Conservation (phyloP, 37 sponge, comb jelly and placozoan species). For the Amphimedon queenslandica region DNA sequence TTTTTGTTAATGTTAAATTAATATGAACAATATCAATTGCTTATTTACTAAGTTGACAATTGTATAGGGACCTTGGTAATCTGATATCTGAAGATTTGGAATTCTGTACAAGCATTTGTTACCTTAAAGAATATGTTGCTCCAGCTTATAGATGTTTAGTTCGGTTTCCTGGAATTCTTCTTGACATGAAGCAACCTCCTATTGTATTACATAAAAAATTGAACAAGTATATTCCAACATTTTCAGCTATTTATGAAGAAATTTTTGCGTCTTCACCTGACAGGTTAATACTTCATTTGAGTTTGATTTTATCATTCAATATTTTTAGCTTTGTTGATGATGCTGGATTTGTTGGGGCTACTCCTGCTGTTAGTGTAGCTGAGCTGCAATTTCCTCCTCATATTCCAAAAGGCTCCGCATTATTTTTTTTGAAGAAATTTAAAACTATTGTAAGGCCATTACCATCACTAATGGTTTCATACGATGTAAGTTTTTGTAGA, state of each 20-base stretch:
- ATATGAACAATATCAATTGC: no score
- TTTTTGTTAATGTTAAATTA: no score
- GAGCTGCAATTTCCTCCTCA: conserved; percentile 31
- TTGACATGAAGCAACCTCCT: conserved; percentile 63
- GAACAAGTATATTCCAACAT: conserved; percentile 51
- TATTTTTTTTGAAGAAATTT: conserved; percentile 26
- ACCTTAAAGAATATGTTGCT: neutral
- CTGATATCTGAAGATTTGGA: conserved; percentile 14
- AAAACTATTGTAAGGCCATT: conserved; percentile 33
- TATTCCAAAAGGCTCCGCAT: conserved; percentile 42
- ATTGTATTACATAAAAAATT: conserved; percentile 54
- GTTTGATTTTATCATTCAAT: neutral
- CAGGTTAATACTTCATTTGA: neutral
- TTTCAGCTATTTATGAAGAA: conserved; percentile 56
- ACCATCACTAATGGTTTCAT: conserved; percentile 52
- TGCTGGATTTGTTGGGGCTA: neutral
- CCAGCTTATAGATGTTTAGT: conserved; percentile 51
- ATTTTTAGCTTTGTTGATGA: neutral
- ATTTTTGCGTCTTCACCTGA: conserved; percentile 12
- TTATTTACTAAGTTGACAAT: no score
- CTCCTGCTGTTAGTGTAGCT: conserved; percentile 13
- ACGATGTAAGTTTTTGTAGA: conserved; percentile 15
- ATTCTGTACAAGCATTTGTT: conserved; percentile 9
- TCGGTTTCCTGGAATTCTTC: conserved; percentile 6
- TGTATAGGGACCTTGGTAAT: conserved; percentile 27